These are phyloP conservation scores for Florisuga fusca DNA, from an alignment of 2,797 vertebrate species.

Conservation along the genomic window DNA sequence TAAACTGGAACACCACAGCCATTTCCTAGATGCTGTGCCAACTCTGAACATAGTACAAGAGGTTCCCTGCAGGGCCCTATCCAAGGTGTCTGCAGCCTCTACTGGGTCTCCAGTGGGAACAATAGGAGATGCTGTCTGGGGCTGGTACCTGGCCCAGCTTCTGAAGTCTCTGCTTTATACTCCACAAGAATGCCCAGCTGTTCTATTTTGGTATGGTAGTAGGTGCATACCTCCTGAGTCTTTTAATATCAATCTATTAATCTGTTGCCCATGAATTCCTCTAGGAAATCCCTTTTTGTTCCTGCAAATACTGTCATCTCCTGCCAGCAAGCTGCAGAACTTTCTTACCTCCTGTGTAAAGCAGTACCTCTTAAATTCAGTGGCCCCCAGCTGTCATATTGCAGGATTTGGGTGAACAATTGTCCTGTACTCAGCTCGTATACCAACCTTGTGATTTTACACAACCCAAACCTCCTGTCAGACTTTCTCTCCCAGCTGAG, in stretches of 20 bases:
- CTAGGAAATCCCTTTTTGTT: not conserved
- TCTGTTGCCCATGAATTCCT: not conserved
- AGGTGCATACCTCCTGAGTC: not conserved
- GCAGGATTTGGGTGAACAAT: not conserved
- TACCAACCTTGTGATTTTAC: not conserved
- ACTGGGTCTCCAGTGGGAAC: not conserved
- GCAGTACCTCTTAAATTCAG: not conserved
- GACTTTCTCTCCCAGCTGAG: not conserved
- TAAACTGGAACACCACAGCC: accelerated
- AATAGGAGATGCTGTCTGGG: not conserved
- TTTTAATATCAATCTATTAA: not conserved
- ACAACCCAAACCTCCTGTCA: not conserved
- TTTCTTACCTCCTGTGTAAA: not conserved
- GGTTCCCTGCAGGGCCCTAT: accelerated
- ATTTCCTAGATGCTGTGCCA: not conserved
- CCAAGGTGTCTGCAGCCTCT: not conserved
- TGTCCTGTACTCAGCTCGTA: not conserved
- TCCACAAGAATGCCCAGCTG: not conserved
- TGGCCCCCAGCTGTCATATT: not conserved
- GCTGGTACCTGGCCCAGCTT: not conserved
- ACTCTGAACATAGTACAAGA: not conserved
- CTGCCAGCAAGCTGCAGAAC: not conserved
- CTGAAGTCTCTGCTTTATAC: not conserved
- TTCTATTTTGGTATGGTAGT: not conserved
- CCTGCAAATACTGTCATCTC: not conserved